Base-by-base conservation (phyloP, 2,888 invertebrate genomes). In the Napeogenes sylphis region DNA sequence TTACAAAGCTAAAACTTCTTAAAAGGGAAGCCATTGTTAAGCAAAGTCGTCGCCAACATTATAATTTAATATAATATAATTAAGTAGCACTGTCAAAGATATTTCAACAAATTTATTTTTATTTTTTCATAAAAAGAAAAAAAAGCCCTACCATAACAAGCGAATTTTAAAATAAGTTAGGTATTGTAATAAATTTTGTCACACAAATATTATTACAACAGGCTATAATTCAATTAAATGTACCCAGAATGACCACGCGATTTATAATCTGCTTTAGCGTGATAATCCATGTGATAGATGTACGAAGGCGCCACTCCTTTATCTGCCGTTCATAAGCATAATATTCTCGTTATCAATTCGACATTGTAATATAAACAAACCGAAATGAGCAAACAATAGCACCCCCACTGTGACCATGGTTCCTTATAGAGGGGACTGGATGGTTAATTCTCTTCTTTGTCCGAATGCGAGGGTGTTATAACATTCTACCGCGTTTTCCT, bases 381-480 rank as follows among this genome's bases (percentile, higher is more conserved):
- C 35, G 38, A 55, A 51, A 58, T 56, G 42, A 51, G 60, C 46
- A 14, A 33, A 59, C 63, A 64, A 61, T n/a, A 21, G 58, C 61
- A 58, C 59, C 59, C 63, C 58, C 30, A 33, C 30, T 8, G 59
- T 55, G 59, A 14, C 51, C 42, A 60, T 14, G 57, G 21, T 47
- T 60, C 54, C 60, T 64, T 58, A 60, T 55, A 4, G 38, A 63
- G 60, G 66, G 66, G 62, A 58, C 56, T 56, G 66, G 60, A 53
- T 62, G 64, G 61, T 61, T 64, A 57, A 64, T 64, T 51, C 58
- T 53, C 53, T 14, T 51, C 59, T 62, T 60, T 66, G 64, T 64
- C 59, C 66, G 57, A 64, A 61, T 55, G 45, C 56, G 59, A 54
- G 66, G 66, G 59, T 61, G 64, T 59, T 60, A 58, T 61, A 63